Base-by-base conservation (phyloP, 2,888 invertebrate genomes). In the Lasioglossum vierecki region DNA sequence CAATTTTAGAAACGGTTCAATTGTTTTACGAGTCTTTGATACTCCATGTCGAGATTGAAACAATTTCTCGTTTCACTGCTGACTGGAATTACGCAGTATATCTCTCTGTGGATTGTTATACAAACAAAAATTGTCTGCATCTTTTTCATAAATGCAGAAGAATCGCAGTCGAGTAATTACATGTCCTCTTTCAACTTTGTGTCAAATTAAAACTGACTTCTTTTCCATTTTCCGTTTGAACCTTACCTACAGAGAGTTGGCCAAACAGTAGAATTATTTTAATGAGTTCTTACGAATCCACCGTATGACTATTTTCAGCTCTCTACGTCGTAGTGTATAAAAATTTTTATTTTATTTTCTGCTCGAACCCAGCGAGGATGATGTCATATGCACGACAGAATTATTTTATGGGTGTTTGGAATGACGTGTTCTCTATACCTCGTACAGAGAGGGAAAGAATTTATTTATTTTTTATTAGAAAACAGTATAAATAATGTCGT, bases 401-500 rank as follows among this genome's bases (percentile, higher is more conserved):
- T 63, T 63, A 30, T 63, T 63, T 30, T 30, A 30, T 35, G 18
- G 15, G 3, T 8, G 8, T 63, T 63, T 35, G 30, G n/a, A 1
- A n/a, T 1, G 4, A n/a, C 11, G 11, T n/a, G 6, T 18, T 8
- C 30, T 15, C 30, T 15, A 8, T 63, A 8, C 8, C 30, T 63
- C 18, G 18, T 30, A 30, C 13, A 26, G 15, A 60, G 22, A 44
- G 30, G 46, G 35, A 9, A 75, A 71, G 44, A 49, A 71, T 80
- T 71, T 60, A 39, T 41, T 15, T 2, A n/a, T 44, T 74, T 15
- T 15, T 22, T 15, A 13, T 70, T 60, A 39, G n/a, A 35, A 5
- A 15, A 13, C 26, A 13, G 15, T 63, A 22, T 71, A 71, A 75
- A 78, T 80, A 60, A 68, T 57, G 46, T 73, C 72, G 13, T n/a